Evolutionary conservation across 2,113 vertebrate species (phyloP), one percentile per base, ranked within the genome.

Genomic region (Melanostigma gelatinosum): DNA sequence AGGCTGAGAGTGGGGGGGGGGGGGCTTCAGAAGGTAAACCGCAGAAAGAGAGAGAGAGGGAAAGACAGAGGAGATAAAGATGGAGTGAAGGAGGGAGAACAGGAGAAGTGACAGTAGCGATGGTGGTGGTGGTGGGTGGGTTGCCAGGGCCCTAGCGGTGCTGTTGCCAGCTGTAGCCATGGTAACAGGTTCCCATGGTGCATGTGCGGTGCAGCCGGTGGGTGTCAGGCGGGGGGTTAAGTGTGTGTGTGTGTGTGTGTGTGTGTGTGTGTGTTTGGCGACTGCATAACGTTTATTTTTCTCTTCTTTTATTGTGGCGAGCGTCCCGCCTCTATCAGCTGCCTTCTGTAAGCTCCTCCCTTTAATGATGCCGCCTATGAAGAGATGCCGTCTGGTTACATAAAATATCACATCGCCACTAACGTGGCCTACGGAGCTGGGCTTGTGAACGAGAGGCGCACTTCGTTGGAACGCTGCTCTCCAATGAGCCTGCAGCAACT

Each of bases 91-190:
- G 70, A 78, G 80, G 61, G 44, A 75, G 29, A 63, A 61, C 2
- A 16, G 67, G 27, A 67, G 64, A 80, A 60, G 42, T 72, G 61
- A 83, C 58, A 68, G 66, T 27, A 62, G 70, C 15, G 72, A 57
- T 79, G 66, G 62, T 76, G 78, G 72, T 82, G 84, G 85, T 79
- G 70, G 57, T 70, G 80, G 77, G 86, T 81, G 84, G 60, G 88
- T 83, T 92, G 80, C 86, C 91, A 88, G 87, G 80, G 86, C 85
- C 87, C 83, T 77, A 27, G 79, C 20, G 42, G 85, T 85, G 91
- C 85, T 85, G 87, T 90, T 92, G 91, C 90, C 88, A 91, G 84
- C 82, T 79, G 93, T 94, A 92, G 77, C 94, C 91, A 95, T 93
- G 90, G 94, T 80, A 94, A 95, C 93, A 89, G 82, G 88, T 81